phyloP scores from a whole-genome alignment of 1,140 invertebrate species.

The Diorhabda carinulata region DNA sequence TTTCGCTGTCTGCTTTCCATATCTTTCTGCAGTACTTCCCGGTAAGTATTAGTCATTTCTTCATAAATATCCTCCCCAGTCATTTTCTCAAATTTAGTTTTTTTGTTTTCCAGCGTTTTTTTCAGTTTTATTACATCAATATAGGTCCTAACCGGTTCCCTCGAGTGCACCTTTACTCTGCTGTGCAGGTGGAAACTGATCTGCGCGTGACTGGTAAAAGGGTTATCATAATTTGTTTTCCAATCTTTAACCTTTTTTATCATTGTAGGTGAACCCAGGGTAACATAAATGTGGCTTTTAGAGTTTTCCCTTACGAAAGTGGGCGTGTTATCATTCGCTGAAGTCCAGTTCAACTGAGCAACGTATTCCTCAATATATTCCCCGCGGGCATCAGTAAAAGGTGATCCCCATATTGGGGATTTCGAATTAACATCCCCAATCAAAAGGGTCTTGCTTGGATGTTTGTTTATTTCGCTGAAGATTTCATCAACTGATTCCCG shows the following conservation, averaged over 20 bases:
- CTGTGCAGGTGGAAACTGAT: no score
- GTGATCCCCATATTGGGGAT: constrained; percentile 19
- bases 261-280: background rate
- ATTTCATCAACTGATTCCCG: background rate
- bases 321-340: background rate
- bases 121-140: no score
- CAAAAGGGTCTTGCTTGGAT: background rate
- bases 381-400: constrained; percentile 6
- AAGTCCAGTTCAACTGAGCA: background rate
- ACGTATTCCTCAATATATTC: constrained; percentile 17
- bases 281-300: constrained; percentile 4
- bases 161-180: no score
- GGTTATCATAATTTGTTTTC: background rate
- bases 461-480: background rate
- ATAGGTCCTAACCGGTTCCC: no score
- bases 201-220: no score
- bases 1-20: no score
- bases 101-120: no score
- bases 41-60: no score
- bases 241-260: constrained; percentile 1
- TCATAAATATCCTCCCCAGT: no score
- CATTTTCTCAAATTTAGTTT: no score
- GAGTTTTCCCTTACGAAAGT: constrained; percentile 3
- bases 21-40: no score
- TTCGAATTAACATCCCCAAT: constrained; percentile 21